phyloP scores from a whole-genome alignment of 1,140 invertebrate species.

The Brachystomella parvula region DNA sequence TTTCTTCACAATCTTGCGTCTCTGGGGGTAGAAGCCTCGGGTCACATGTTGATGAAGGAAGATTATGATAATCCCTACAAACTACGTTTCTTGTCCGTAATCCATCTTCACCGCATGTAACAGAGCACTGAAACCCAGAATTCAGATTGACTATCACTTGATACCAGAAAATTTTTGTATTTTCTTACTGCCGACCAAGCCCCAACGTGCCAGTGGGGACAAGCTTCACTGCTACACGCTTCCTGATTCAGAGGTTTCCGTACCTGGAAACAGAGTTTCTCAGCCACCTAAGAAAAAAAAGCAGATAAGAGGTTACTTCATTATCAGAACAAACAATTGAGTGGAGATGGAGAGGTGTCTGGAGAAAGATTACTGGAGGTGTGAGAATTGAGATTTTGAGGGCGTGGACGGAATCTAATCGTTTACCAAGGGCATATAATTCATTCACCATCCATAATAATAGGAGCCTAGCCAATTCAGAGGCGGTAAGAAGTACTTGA shows the following conservation, averaged over 20 bases:
- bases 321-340: constrained; percentile 9
- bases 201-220: constrained; percentile 72
- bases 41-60: constrained; percentile 50
- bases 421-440: not conserved
- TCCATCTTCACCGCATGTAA: constrained; percentile 68
- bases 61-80: constrained; percentile 54
- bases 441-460: not conserved
- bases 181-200: constrained; percentile 76
- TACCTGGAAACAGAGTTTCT: constrained; percentile 60
- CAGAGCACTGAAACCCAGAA: constrained; percentile 63
- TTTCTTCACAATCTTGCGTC: constrained; percentile 42
- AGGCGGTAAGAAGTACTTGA: constrained; percentile 1
- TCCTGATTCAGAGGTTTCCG: constrained; percentile 68
- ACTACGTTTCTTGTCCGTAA: constrained; percentile 72
- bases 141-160: constrained; percentile 17
- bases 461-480: not conserved
- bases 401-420: not conserved
- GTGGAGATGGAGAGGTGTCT: not conserved
- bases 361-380: constrained; percentile 8
- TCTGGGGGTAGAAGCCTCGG: constrained; percentile 48
- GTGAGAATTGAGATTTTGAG: constrained; percentile 13
- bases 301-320: constrained; percentile 12
- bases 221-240: constrained; percentile 69
- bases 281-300: constrained; percentile 53
- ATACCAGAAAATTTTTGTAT: not conserved